Evolutionary conservation across 2,888 invertebrate species (phyloP).

Genomic region (Melipona bicolor): DNA sequence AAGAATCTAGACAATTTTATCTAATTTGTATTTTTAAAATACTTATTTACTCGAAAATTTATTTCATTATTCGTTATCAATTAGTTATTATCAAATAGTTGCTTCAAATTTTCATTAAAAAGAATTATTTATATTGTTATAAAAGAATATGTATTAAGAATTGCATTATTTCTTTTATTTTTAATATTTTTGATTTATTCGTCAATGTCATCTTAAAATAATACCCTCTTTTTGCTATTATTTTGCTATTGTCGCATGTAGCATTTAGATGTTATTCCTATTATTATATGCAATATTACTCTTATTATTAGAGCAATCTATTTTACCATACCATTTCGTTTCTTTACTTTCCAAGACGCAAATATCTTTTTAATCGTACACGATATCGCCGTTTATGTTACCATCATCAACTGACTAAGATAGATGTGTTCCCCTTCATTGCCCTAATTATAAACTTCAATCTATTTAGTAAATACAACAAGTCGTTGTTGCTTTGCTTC

Average conservation of each 20-base stretch:
- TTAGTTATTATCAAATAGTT: not conserved
- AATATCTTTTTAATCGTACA: slow-evolving; percentile 58
- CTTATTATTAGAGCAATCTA: slow-evolving; percentile 23
- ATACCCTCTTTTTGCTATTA: not conserved
- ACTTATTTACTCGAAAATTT: not conserved
- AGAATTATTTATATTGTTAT: not conserved
- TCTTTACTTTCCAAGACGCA: slow-evolving; percentile 17
- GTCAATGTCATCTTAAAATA: not conserved
- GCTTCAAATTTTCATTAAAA: not conserved
- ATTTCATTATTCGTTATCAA: not conserved
- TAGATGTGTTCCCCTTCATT: slow-evolving; percentile 67
- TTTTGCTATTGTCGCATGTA: not conserved
- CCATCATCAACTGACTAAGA: slow-evolving; percentile 53
- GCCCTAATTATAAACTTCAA: slow-evolving; percentile 78
- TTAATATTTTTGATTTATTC: not conserved
- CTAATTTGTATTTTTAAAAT: not conserved
- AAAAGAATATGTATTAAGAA: not conserved
- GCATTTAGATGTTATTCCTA: not conserved
- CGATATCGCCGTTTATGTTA: slow-evolving; percentile 53
- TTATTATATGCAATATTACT: slow-evolving; percentile 8
- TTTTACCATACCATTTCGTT: slow-evolving; percentile 23
- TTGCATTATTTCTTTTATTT: not conserved
- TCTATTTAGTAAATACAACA: slow-evolving; percentile 77
- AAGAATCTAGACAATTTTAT: not conserved
- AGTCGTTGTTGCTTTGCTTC: slow-evolving; percentile 69